A percentile compares a stretch with the other conserved stretches of the same genome.
These are phyloP conservation scores for Prunella strophiata DNA, from an alignment of 2,797 vertebrate species.

Conservation along the genomic window DNA sequence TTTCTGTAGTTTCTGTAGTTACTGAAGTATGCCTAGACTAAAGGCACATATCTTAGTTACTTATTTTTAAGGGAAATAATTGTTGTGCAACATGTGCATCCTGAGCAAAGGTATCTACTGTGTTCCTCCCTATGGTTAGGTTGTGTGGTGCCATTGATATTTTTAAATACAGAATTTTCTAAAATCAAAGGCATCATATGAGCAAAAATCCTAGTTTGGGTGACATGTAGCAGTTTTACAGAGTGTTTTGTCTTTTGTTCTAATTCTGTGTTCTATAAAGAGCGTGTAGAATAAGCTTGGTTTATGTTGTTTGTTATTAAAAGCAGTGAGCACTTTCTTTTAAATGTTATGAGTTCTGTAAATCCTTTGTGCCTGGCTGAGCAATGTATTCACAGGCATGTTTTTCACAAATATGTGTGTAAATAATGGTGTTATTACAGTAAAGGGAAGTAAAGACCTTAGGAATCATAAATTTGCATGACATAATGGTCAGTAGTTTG, in stretches of 20 bases:
- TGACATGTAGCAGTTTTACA: not conserved
- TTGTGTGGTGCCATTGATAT: not conserved
- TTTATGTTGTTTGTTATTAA: conserved; percentile 26
- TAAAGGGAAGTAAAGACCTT: conserved; percentile 7
- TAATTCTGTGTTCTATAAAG: not conserved
- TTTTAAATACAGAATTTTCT: not conserved
- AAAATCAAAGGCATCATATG: not conserved
- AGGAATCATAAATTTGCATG: conserved; percentile 7
- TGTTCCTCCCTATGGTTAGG: not conserved
- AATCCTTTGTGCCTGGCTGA: not conserved
- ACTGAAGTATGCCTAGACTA: not conserved
- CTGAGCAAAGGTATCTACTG: not conserved
- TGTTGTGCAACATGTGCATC: not conserved
- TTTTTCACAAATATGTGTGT: not conserved
- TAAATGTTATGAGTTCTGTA: not conserved
- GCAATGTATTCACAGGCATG: not conserved
- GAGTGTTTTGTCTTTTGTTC: conserved; percentile 11
- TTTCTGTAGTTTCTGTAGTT: conserved; percentile 1
- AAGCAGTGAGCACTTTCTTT: conserved; percentile 65
- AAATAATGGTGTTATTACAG: conserved; percentile 17
- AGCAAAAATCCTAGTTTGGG: not conserved
- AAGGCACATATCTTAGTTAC: not conserved
- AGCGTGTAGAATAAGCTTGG: not conserved
- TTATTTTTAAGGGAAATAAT: not conserved
- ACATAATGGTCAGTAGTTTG: not conserved